Evolutionary conservation across 2,113 vertebrate genomes (phyloP), one percentile per base, ranked within the genome.

Genomic region (Podiceps cristatus): DNA sequence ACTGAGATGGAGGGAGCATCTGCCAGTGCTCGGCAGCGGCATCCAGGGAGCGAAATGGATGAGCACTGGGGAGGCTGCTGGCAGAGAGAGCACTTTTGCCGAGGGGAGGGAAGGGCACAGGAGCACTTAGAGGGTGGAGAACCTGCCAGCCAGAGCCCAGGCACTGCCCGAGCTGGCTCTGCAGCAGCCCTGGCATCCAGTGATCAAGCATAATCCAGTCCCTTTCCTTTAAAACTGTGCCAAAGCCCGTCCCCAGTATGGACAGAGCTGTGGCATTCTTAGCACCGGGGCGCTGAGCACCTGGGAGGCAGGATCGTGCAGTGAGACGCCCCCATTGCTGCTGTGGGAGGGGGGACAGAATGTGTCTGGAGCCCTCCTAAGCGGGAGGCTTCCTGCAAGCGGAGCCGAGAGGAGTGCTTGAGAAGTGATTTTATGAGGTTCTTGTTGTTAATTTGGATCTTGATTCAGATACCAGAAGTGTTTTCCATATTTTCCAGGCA

Each of bases 401-500:
- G 0, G 60, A 68, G 23, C 79, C 60, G 75, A 66, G 56, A 82
- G 69, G 40, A 90, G 31, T 14, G 40, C 45, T 78, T 47, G 28
- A 37, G 37, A 84, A 90, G 67, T 63, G 73, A 58, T 62, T 90
- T 90, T 81, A 35, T 83, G 85, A 96, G 77, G 50, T 84, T 96
- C 86, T 89, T 87, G 69, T 50, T 80, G 93, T 95, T 97, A 96
- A 94, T 92, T 97, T 97, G 94, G 86, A 93, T 94, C 94, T 95
- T 82, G 91, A 95, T 95, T 94, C 78, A 84, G 82, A 91, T 95
- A 94, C 78, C 91, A 97, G 94, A 93, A 97, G 95, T 95, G 94
- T 97, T 97, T 96, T 96, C 93, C 95, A 88, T 93, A 86, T 96
- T 96, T 96, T 93, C 91, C 92, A 97, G 90, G 86, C 91, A 89